phyloP scores from a whole-genome alignment of 2,888 invertebrate genomes.

The Phalera bucephala region DNA sequence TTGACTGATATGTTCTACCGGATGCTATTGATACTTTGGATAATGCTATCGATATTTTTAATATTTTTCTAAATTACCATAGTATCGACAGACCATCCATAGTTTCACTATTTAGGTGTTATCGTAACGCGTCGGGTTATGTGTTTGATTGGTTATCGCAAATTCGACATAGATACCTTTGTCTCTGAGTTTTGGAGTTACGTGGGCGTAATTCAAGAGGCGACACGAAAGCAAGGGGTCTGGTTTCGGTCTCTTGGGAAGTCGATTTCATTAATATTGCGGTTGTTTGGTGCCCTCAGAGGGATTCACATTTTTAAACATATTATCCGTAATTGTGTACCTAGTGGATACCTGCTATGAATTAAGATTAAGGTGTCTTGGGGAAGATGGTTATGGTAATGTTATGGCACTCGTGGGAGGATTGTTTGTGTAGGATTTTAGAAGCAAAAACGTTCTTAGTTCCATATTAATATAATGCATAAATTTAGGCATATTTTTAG shows the following conservation, averaged over 20 bases:
- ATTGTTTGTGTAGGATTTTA: too few relatives aligned
- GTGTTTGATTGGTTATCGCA: too few relatives aligned
- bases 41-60: too few relatives aligned
- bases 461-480: too few relatives aligned
- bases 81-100: too few relatives aligned
- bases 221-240: conserved; percentile 41
- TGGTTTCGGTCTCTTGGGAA: conserved; percentile 59
- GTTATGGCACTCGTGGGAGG: conserved; percentile 30
- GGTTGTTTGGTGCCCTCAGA: conserved; percentile 52
- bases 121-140: too few relatives aligned
- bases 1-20: too few relatives aligned
- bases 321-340: conserved; percentile 73
- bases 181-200: conserved; percentile 42
- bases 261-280: conserved; percentile 79
- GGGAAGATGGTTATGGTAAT: conserved; percentile 21
- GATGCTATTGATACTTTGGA: too few relatives aligned
- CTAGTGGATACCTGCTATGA: conserved; percentile 62
- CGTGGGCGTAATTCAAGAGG: conserved; percentile 32
- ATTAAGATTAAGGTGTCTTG: conserved; percentile 61
- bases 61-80: too few relatives aligned
- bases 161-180: conserved; percentile 50
- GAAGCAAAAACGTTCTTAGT: too few relatives aligned
- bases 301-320: conserved; percentile 69
- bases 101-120: too few relatives aligned
- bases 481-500: too few relatives aligned